Evolutionary conservation across 2,888 invertebrate genomes (phyloP).

Genomic region (Didymodactylos carnosus): DNA sequence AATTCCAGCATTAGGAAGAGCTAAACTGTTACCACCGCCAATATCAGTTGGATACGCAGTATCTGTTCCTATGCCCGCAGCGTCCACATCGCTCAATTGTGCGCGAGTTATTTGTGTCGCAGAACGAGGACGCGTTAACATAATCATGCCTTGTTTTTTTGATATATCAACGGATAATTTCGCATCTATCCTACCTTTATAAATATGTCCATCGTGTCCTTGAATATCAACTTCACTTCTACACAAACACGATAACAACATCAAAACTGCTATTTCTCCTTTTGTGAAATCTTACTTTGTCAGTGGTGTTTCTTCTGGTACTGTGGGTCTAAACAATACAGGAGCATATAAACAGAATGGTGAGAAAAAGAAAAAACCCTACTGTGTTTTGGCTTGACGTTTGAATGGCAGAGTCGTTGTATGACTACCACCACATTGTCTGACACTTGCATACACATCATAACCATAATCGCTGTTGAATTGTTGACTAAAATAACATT

Average conservation of each 20-base stretch:
- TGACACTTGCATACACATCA: slow-evolving; percentile 25
- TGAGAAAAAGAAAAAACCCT: neutral
- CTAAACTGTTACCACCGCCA: too few relatives aligned
- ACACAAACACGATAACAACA: too few relatives aligned
- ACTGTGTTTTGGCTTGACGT: slow-evolving; percentile 22
- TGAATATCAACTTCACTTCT: slow-evolving; percentile 21
- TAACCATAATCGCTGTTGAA: neutral
- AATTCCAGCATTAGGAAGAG: too few relatives aligned
- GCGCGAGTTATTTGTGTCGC: neutral
- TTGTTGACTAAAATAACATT: neutral
- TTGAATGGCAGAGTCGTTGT: slow-evolving; percentile 30
- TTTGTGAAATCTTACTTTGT: neutral
- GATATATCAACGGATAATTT: neutral
- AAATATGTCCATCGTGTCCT: slow-evolving; percentile 32
- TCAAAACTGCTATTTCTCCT: too few relatives aligned
- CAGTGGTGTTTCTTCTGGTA: neutral
- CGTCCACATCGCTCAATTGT: too few relatives aligned
- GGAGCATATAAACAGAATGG: neutral
- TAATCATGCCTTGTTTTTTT: neutral
- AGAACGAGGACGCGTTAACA: neutral
- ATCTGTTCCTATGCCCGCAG: too few relatives aligned
- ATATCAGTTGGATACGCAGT: too few relatives aligned
- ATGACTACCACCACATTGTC: slow-evolving; percentile 32
- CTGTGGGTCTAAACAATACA: neutral
- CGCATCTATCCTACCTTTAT: slow-evolving; percentile 21